Evolutionary conservation across 2,113 vertebrate species (phyloP).

Genomic region (Paradisaea rubra): DNA sequence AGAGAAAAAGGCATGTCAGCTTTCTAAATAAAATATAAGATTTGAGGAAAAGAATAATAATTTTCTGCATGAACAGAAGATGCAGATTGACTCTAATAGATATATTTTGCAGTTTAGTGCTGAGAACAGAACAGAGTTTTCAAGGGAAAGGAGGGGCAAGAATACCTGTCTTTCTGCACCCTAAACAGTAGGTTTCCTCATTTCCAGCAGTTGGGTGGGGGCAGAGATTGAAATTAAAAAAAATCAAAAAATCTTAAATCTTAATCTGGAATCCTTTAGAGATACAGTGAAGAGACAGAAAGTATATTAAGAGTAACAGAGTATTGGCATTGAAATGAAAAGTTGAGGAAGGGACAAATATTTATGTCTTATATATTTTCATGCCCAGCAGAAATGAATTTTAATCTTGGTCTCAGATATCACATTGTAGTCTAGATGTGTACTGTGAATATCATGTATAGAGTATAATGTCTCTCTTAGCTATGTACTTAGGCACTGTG

Average conservation of each 20-base stretch:
- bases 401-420: background rate
- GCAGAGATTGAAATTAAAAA: background rate
- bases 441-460: background rate
- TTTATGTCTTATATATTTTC: background rate
- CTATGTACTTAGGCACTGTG: background rate
- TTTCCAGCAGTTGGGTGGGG: background rate
- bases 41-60: background rate
- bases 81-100: background rate
- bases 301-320: background rate
- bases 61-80: background rate
- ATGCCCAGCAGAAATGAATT: background rate
- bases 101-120: background rate
- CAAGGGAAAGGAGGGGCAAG: background rate
- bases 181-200: background rate
- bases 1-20: fast-evolving
- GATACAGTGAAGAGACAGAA: background rate
- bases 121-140: background rate
- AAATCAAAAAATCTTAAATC: background rate
- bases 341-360: background rate
- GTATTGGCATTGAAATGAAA: background rate
- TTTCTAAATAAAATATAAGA: background rate
- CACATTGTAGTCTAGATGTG: background rate
- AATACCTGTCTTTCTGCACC: background rate
- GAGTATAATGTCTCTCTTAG: background rate
- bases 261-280: background rate